phyloP scores from a whole-genome alignment of 2,797 vertebrate species.

The Calcarius lapponicus region DNA sequence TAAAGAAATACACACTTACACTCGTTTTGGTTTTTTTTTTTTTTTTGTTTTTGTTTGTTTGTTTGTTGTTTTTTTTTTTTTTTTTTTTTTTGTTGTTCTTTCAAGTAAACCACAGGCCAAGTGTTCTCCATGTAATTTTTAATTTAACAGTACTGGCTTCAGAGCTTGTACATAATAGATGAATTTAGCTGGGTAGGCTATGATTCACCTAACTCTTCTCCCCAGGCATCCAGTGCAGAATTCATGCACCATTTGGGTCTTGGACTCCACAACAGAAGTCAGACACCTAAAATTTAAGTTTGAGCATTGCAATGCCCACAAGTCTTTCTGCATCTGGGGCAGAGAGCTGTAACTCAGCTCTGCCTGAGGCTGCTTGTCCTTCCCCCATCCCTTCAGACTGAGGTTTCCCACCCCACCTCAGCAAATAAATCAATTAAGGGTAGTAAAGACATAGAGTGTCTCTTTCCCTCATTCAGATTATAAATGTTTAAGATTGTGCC shows the following conservation, averaged over 20 bases:
- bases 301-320: background rate
- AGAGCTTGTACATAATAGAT: background rate
- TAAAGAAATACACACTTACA: slow-evolving; percentile 49
- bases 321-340: background rate
- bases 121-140: background rate
- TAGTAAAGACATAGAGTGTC: background rate
- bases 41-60: background rate
- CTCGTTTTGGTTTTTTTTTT: background rate
- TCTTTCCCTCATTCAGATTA: background rate
- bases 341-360: background rate
- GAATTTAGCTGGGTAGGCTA: background rate
- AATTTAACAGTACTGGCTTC: background rate
- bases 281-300: background rate
- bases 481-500: background rate
- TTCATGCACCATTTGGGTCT: background rate
- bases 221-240: background rate
- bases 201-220: slow-evolving; percentile 1
- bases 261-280: background rate
- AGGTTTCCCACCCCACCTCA: background rate
- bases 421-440: background rate
- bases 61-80: background rate
- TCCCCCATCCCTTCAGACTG: background rate
- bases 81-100: background rate
- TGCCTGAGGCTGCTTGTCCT: background rate
- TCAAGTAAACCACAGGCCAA: slow-evolving; percentile 18